Percentiles rank a stretch among this genome's conserved stretches.
Conservation (phyloP, 2,888 invertebrate genomes). For the Eugnorisma glareosa region DNA sequence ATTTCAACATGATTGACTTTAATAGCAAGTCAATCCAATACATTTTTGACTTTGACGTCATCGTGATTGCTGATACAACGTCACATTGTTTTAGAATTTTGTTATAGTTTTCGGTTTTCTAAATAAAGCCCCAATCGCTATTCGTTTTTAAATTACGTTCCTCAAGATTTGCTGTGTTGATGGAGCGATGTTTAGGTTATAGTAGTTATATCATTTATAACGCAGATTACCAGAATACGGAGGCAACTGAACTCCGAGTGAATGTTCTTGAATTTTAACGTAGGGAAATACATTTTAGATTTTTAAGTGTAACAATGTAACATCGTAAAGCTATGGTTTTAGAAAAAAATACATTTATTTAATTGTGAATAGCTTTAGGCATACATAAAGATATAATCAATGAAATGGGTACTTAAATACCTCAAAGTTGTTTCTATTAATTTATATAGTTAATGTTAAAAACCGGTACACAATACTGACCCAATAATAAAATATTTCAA, state of each 20-base stretch:
- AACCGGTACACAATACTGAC: background rate
- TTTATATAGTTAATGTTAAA: background rate
- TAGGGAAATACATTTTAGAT: constrained; percentile 26
- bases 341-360: background rate
- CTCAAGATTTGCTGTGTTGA: constrained; percentile 68
- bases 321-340: background rate
- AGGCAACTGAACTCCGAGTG: constrained; percentile 55
- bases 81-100: background rate
- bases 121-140: constrained; percentile 41
- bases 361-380: background rate
- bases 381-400: background rate
- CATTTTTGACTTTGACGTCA: background rate
- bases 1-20: background rate
- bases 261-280: constrained; percentile 55
- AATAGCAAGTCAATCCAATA: background rate
- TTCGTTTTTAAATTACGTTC: constrained; percentile 45
- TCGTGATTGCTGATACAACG: background rate
- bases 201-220: constrained; percentile 69
- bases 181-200: constrained; percentile 71
- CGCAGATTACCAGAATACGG: constrained; percentile 66
- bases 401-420: background rate
- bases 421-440: background rate
- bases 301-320: constrained; percentile 16
- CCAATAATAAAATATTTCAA: background rate
- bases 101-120: background rate